Evolutionary conservation across 2,797 vertebrate genomes (phyloP).

Genomic region (Hemibagrus guttatus): DNA sequence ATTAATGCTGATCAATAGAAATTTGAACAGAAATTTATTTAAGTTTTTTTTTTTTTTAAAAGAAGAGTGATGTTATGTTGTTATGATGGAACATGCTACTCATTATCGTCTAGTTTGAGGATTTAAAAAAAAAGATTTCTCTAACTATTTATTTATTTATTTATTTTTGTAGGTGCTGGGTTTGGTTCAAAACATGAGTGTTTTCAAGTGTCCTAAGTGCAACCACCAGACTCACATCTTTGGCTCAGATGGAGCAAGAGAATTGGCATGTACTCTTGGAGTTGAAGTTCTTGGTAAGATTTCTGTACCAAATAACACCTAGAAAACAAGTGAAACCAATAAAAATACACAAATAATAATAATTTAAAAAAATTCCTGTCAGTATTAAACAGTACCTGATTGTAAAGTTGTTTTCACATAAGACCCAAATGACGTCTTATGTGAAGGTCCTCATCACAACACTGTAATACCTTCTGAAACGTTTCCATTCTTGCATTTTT

Average conservation of each 20-base stretch:
- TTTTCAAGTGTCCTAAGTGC: conserved; percentile 95
- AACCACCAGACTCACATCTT: conserved; percentile 92
- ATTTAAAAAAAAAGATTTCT: neutral
- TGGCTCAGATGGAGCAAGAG: conserved; percentile 85
- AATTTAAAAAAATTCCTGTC: neutral
- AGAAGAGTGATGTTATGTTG: neutral
- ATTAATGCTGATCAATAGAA: neutral
- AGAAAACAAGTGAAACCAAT: neutral
- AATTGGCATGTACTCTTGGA: conserved; percentile 81
- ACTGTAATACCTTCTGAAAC: neutral
- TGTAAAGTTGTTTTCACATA: neutral
- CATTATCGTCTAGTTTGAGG: no score
- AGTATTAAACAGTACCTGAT: neutral
- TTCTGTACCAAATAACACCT: conserved; percentile 6
- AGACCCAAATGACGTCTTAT: neutral
- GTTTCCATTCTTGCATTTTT: neutral
- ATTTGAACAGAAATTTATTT: neutral
- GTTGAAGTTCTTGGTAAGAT: conserved; percentile 82
- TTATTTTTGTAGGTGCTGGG: conserved; percentile 83
- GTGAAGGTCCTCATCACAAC: neutral
- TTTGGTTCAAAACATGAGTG: conserved; percentile 97
- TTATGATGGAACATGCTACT: neutral
- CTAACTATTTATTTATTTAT: neutral
- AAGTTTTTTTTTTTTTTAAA: no score
- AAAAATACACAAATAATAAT: neutral